Base-by-base conservation (phyloP, 1,140 invertebrate genomes). In the Hyphantria cunea region DNA sequence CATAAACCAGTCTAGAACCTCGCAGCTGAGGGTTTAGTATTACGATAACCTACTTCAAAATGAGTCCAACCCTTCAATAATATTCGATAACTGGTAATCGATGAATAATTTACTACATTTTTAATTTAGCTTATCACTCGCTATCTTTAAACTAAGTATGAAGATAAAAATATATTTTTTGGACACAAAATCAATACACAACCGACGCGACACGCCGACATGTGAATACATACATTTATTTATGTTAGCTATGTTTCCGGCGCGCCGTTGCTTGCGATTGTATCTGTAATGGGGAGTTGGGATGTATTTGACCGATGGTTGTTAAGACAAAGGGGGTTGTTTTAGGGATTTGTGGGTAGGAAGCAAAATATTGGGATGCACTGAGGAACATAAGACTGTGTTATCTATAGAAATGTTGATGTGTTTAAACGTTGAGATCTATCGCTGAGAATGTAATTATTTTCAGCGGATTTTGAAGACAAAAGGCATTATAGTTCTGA, bases 91-190 rank as follows among this genome's bases (percentile, higher is more conserved):
- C 34, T n/a, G 12, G 13, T 49, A 58, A 58, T 58, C 66, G 64
- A 67, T 64, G 54, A 15, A 54, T 52, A 59, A 66, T 69, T 73
- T 65, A 70, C 60, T 74, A 64, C 55, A 68, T 70, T 77, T 77
- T 77, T 74, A 74, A 77, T 77, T 78, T 68, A 68, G 67, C 69
- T 76, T 78, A 76, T 76, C 74, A 11, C 8, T 11, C 41, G 62
- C 72, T 78, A 78, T 78, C 76, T 73, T 73, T 68, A 78, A 78
- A 78, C 64, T 68, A 59, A 32, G 52, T 41, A 65, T 33, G 48
- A 39, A 54, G 65, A 73, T 70, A 74, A 74, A 78, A 76, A 73
- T 74, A 63, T 67, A 78, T 64, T 68, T 58, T 72, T 75, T 70
- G 53, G 67, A 64, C 66, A 61, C 41, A 73, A 73, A 78, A 78